Percentiles rank a stretch among this genome's conserved stretches.
Conservation (phyloP, 1,140 invertebrate genomes). For the Proctacanthus coquilletti region DNA sequence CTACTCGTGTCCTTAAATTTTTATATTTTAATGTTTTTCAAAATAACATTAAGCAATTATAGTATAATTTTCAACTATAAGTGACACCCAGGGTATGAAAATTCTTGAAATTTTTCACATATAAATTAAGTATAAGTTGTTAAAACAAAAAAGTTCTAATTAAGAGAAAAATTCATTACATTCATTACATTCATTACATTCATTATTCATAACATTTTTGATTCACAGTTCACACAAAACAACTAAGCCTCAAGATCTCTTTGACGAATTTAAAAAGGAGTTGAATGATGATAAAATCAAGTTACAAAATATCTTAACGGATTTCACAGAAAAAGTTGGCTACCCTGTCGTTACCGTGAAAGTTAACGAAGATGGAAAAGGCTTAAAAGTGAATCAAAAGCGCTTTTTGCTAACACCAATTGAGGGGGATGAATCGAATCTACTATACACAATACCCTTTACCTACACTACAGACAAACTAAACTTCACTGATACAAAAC, state of each 20-base stretch:
- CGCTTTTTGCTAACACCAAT: slow-evolving; percentile 36
- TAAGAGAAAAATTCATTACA: too few species aligned
- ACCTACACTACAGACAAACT: slow-evolving; percentile 35
- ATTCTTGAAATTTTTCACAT: too few species aligned
- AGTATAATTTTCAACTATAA: too few species aligned
- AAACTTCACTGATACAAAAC: slow-evolving; percentile 38
- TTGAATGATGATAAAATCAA: slow-evolving; percentile 21
- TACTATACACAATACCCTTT: slow-evolving; percentile 44
- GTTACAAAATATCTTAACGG: slow-evolving; percentile 41
- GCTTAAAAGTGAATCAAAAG: slow-evolving; percentile 27
- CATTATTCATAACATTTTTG: too few species aligned
- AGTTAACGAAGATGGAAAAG: slow-evolving; percentile 16
- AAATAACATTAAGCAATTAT: too few species aligned
- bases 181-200: too few species aligned
- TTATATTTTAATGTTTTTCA: too few species aligned
- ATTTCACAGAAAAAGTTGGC: slow-evolving; percentile 59
- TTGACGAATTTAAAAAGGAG: not conserved
- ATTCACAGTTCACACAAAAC: too few species aligned
- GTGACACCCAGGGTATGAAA: too few species aligned
- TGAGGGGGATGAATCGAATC: slow-evolving; percentile 10
- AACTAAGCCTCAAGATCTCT: not conserved
- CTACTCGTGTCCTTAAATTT: too few species aligned
- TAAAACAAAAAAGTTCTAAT: too few species aligned
- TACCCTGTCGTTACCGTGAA: slow-evolving; percentile 50
- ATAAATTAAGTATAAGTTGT: too few species aligned